Conservation (phyloP, 2,888 invertebrate species). For the Cyaniris semiargus region DNA sequence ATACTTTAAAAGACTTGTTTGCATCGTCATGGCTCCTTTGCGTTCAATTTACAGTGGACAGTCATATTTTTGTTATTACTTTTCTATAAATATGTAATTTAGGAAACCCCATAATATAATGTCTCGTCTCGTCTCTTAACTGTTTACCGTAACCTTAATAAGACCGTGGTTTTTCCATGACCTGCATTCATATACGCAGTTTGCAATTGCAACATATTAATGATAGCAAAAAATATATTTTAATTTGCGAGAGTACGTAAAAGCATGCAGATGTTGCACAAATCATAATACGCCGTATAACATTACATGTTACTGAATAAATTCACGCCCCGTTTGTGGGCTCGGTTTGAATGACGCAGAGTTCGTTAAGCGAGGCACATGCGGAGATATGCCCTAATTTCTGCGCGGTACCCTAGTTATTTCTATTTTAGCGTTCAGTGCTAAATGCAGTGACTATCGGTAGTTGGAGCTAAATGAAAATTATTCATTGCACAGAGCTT, state of each 20-base stretch:
- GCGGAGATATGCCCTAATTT: slow-evolving; percentile 33
- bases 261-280: not conserved
- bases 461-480: not conserved
- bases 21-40: too few relatives aligned
- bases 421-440: slow-evolving; percentile 29
- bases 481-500: not conserved
- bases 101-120: not conserved
- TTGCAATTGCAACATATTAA: not conserved
- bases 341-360: slow-evolving; percentile 33
- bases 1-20: too few relatives aligned
- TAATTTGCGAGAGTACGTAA: slow-evolving; percentile 11
- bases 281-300: slow-evolving; percentile 26
- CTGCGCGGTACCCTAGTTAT: slow-evolving; percentile 22
- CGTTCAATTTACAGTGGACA: too few relatives aligned
- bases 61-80: too few relatives aligned
- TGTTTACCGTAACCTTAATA: not conserved
- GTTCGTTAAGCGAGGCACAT: slow-evolving; percentile 33
- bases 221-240: not conserved
- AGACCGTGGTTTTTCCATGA: not conserved
- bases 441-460: slow-evolving; percentile 10
- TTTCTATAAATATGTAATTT: not conserved
- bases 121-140: too few relatives aligned
- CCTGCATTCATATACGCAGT: not conserved
- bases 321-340: slow-evolving; percentile 40
- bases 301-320: slow-evolving; percentile 38